Percentiles rank a stretch among this genome's conserved stretches.
Evolutionary conservation across 2,797 vertebrate species (phyloP).

Genomic region (Notamacropus eugenii): DNA sequence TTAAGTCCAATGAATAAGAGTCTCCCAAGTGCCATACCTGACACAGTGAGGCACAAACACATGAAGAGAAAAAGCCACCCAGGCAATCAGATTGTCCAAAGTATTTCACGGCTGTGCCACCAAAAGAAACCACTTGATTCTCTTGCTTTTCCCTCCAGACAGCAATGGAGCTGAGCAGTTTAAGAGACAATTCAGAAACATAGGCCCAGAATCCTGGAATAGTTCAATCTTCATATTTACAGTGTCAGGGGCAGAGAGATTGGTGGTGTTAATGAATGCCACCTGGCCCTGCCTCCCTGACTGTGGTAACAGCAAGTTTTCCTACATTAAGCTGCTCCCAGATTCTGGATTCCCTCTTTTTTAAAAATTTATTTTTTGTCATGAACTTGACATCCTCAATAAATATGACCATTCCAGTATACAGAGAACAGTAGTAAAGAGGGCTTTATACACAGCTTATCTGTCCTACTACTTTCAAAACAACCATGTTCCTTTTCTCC

Average conservation of each 20-base stretch:
- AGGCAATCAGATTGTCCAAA: background rate
- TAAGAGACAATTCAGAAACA: background rate
- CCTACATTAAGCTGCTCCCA: background rate
- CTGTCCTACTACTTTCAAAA: conserved; percentile 49
- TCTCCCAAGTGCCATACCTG: background rate
- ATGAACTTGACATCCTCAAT: background rate
- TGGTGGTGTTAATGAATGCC: background rate
- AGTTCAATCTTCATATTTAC: background rate
- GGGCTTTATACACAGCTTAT: background rate
- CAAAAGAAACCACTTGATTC: background rate
- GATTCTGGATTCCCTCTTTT: background rate
- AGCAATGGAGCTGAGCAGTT: background rate
- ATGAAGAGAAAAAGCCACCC: background rate
- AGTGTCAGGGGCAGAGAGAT: background rate
- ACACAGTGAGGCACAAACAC: background rate
- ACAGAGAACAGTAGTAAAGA: background rate
- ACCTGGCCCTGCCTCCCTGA: background rate
- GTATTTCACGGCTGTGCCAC: background rate
- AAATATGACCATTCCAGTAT: background rate
- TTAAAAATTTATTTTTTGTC: background rate
- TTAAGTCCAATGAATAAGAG: background rate
- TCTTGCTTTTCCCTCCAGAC: background rate
- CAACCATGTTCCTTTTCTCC: conserved; percentile 14
- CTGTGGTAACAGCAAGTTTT: background rate
- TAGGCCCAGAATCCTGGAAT: background rate